These are phyloP conservation scores for Leucoraja erinaceus DNA, from an alignment of 2,113 vertebrate species.

Conservation along the genomic window DNA sequence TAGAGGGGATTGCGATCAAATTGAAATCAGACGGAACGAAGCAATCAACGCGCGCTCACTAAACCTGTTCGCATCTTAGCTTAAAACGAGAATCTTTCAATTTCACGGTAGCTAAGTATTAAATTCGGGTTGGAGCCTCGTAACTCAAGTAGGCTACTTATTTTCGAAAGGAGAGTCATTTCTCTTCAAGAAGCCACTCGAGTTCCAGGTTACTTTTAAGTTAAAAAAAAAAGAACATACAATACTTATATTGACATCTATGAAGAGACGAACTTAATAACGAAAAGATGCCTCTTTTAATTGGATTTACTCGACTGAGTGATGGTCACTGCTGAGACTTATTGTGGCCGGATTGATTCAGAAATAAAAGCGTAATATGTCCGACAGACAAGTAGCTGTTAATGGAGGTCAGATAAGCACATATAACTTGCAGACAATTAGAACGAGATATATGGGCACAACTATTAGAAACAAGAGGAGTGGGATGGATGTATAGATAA, in stretches of 20 bases:
- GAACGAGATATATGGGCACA: neutral
- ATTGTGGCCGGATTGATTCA: neutral
- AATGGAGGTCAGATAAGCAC: neutral
- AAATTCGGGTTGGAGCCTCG: neutral
- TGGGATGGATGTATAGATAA: constrained; percentile 7
- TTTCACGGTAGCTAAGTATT: neutral
- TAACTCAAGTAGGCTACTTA: neutral
- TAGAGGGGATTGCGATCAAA: neutral
- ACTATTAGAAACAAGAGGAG: neutral
- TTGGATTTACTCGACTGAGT: neutral
- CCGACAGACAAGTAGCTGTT: neutral
- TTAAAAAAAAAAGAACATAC: neutral
- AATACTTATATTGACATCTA: neutral
- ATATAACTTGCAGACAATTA: neutral
- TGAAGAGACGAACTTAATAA: neutral
- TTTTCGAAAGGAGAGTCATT: neutral
- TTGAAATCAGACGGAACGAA: neutral
- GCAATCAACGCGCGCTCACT: neutral
- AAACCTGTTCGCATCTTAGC: neutral
- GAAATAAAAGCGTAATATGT: neutral
- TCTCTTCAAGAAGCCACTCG: neutral
- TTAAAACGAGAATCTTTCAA: neutral
- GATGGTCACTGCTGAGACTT: neutral
- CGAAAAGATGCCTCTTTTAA: neutral
- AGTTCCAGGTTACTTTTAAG: neutral